Conservation (phyloP, 2,888 invertebrate species). For the Hypselothyrea guttata region DNA sequence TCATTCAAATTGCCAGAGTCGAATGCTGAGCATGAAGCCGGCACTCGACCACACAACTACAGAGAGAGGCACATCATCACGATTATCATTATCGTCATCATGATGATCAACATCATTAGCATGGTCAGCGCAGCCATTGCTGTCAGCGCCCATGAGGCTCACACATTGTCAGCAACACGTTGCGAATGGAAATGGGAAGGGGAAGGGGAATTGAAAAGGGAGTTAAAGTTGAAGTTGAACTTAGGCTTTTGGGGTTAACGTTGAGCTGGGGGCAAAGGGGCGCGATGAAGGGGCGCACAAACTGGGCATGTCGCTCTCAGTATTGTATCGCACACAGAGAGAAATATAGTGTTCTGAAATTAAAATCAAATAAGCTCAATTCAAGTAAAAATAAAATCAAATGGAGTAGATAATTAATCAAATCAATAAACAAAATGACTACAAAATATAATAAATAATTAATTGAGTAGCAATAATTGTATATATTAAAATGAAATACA, state of each 20-base stretch:
- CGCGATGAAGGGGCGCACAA: neutral
- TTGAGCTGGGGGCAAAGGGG: neutral
- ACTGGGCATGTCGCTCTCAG: slow-evolving; percentile 7
- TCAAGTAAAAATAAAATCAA: too few species aligned
- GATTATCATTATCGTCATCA: slow-evolving; percentile 11
- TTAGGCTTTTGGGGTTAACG: neutral
- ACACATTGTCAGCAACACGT: slow-evolving; percentile 54
- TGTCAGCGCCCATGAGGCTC: slow-evolving; percentile 33
- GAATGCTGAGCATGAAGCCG: slow-evolving; percentile 3
- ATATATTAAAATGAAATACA: too few species aligned
- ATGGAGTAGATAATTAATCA: too few species aligned
- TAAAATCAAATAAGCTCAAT: too few species aligned
- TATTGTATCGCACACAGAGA: too few species aligned
- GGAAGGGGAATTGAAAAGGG: slow-evolving; percentile 16
- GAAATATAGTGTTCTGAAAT: too few species aligned
- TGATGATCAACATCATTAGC: slow-evolving; percentile 26
- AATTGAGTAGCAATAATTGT: too few species aligned
- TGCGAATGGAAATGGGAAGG: slow-evolving; percentile 16
- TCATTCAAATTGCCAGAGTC: slow-evolving; percentile 41
- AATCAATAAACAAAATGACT: too few species aligned
- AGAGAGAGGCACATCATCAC: slow-evolving; percentile 17
- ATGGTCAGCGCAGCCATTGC: slow-evolving; percentile 42
- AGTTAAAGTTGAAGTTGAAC: neutral
- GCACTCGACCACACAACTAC: slow-evolving; percentile 12
- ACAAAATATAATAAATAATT: too few species aligned